Evolutionary conservation across 1,140 invertebrate species (phyloP).

Genomic region (Zaprionus lachaisei): DNA sequence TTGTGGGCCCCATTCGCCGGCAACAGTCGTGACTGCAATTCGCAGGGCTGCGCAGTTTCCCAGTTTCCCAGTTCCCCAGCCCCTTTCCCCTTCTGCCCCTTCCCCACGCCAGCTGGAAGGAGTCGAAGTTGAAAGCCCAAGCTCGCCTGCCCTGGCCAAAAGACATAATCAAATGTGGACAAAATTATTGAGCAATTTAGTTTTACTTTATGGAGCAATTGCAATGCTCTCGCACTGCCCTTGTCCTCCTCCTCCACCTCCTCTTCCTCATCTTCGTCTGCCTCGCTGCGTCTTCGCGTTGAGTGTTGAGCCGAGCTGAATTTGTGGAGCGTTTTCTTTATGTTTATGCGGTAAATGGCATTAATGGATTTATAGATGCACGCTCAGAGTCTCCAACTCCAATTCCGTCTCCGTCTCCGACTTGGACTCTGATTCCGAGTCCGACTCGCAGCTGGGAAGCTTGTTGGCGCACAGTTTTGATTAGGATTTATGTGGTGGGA

Average conservation of each 20-base stretch:
- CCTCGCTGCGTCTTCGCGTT: neutral
- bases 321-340: conserved; percentile 66
- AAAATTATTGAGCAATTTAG: conserved; percentile 84
- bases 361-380: conserved; percentile 82
- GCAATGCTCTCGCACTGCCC: conserved; percentile 34
- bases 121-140: conserved; percentile 18
- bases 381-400: conserved; percentile 21
- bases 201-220: conserved; percentile 84
- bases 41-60: conserved; percentile 34
- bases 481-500: conserved; percentile 74
- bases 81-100: neutral
- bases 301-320: conserved; percentile 51
- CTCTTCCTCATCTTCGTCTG: neutral
- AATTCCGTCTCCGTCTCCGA: neutral
- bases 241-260: neutral
- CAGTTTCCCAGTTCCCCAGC: neutral
- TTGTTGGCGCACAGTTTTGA: conserved; percentile 75
- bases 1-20: conserved; percentile 71
- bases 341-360: conserved; percentile 82
- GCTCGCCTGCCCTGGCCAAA: conserved; percentile 45
- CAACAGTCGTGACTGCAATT: conserved; percentile 77
- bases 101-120: neutral
- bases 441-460: conserved; percentile 17
- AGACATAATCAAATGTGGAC: conserved; percentile 83
- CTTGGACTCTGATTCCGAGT: neutral